Evolutionary conservation across 2,113 vertebrate genomes (phyloP), one percentile per base, ranked within the genome.

Genomic region (Podocnemis expansa): DNA sequence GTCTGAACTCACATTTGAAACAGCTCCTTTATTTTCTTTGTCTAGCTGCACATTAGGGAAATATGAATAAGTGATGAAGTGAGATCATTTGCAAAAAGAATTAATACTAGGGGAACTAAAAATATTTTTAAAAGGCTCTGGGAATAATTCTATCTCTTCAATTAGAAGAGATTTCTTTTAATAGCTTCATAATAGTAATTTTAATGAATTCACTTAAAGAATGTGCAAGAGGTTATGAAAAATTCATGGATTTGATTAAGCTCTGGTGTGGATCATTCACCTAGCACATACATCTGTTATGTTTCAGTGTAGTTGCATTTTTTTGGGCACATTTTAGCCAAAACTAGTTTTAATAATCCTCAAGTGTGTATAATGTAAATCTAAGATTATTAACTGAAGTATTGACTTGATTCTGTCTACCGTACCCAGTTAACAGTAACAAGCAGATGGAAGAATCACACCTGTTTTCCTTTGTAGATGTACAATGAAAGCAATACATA

Each of bases 181-280:
- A 79, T 75, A 81, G 80, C 3, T 81, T 87, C 19, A 41, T 60
- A 70, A 79, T 11, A 60, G 1, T 76, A 5, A 76, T 7, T 16
- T 85, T 49, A 78, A n/a, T 93, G 5, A 89, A 87, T 93, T 93
- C 41, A 70, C 10, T 67, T 6, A 83, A 83, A 85, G n/a, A 81
- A 8, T 29, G 3, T 8, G 5, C 8, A 34, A 78, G 63, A 87
- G 0, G 1, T 73, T 80, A 51, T 7, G 45, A 82, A 82, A 86
- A 92, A 89, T 38, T 0, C 79, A 79, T 21, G 2, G 1, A 56
- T 92, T 73, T 89, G 0, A 1, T 54, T 86, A 75, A 73, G 1
- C 4, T 75, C 41, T 89, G 16, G 24, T 89, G 2, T 89, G 10
- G 63, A 41, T 67, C 24, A 51, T 87, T 88, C 3, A 7, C n/a